These are phyloP conservation scores for Ceyx margarethae DNA, from an alignment of 2,113 vertebrate genomes.

Conservation along the genomic window DNA sequence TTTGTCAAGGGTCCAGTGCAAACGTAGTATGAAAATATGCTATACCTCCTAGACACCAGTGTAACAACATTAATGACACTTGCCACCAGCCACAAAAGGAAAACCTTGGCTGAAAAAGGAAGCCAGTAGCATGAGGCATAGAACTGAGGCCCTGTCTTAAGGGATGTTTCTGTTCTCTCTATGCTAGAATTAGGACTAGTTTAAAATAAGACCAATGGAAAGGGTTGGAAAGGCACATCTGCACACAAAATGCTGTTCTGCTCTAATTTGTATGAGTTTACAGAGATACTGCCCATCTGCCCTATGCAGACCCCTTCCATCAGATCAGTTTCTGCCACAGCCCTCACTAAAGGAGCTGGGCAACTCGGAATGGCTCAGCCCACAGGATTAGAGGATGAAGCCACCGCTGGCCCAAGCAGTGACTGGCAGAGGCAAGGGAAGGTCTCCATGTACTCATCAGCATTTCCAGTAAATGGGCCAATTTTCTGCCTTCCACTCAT, in stretches of 20 bases:
- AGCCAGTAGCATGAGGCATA: not conserved
- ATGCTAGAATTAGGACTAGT: not conserved
- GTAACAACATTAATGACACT: not conserved
- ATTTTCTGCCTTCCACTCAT: not conserved
- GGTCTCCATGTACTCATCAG: not conserved
- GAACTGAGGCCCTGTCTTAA: not conserved
- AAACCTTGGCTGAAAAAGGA: not conserved
- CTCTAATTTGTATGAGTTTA: not conserved
- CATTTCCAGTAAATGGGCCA: not conserved
- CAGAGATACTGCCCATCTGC: not conserved
- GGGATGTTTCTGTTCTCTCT: not conserved
- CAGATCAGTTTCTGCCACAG: not conserved
- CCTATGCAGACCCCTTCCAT: not conserved
- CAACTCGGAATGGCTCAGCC: not conserved
- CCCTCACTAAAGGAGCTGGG: not conserved
- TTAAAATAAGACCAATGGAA: not conserved
- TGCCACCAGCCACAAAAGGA: not conserved
- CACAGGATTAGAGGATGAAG: not conserved
- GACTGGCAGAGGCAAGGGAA: not conserved
- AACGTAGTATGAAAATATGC: not conserved
- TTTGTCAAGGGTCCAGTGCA: not conserved
- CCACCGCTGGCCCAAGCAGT: accelerated
- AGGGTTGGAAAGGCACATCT: not conserved
- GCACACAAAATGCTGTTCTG: not conserved
- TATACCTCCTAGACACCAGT: not conserved